Evolutionary conservation across 2,797 vertebrate genomes (phyloP), one percentile per base, ranked within the genome.

Genomic region (Sardinella longiceps): DNA sequence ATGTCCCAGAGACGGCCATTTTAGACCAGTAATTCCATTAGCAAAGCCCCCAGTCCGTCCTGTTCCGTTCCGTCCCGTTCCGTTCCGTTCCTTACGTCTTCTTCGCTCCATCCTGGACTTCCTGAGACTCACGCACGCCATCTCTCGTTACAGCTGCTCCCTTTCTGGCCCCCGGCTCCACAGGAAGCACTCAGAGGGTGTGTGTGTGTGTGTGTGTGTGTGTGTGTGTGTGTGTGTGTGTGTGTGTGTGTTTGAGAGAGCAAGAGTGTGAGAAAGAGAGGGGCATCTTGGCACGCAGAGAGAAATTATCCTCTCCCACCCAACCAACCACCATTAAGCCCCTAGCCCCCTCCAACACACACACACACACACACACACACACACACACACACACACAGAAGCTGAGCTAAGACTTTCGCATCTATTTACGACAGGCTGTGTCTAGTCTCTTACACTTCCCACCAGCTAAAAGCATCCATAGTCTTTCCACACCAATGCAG

Each of bases 391-490:
- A 53, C 15, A 20, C 60, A 60, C 58, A 12, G 81, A 60, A 83
- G 84, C 37, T 7, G 33, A 85, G 86, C 87, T 84, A 87, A 88
- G 80, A 70, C 83, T 80, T 89, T 90, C 89, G 91, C 93, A 66
- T 84, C 85, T 96, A 96, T 96, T 95, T 94, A 90, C 89, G 86
- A 92, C 92, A 86, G 88, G 91, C 85, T 81, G 91, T 91, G 93
- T 93, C 90, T 88, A 87, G 83, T 83, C 86, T 50, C 20, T 82
- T 86, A 37, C 20, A 92, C 94, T 93, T 87, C 83, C 86, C 87
- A 90, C 87, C 87, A 81, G 53, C 87, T 88, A 82, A 87, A 91
- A 88, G 84, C 87, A 84, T 84, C 85, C 74, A 15, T 28, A 30
- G 58, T 83, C 63, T 70, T 28, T 3, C 28, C 30, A 70, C 46